A percentile compares a stretch with the other conserved stretches of the same genome.
phyloP scores from a whole-genome alignment of 2,113 vertebrate genomes.

The Sander lucioperca region DNA sequence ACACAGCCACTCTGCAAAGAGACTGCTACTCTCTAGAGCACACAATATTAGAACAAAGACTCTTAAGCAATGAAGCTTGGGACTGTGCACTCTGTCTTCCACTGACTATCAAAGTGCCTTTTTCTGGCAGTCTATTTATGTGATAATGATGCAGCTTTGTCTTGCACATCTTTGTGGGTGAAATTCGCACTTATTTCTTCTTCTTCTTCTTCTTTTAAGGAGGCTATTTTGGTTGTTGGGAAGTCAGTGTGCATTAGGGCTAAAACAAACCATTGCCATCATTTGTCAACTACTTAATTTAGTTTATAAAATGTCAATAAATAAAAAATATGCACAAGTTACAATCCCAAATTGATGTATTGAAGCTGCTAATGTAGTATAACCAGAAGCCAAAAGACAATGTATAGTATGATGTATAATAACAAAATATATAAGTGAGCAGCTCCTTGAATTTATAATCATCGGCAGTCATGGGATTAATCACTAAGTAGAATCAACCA shows the following conservation, averaged over 20 bases:
- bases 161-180: neutral
- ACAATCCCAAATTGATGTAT: neutral
- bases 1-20: constrained; percentile 62
- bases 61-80: constrained; percentile 60
- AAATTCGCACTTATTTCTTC: neutral
- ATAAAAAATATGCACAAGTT: neutral
- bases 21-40: constrained; percentile 64
- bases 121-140: constrained; percentile 27
- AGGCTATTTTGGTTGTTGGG: constrained; percentile 11
- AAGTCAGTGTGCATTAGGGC: neutral
- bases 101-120: constrained; percentile 38
- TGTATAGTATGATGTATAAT: neutral
- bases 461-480: neutral
- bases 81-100: constrained; percentile 47
- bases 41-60: constrained; percentile 76
- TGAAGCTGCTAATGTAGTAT: neutral
- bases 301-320: neutral
- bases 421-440: neutral
- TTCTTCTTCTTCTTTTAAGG: constrained; percentile 2
- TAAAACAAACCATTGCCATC: neutral
- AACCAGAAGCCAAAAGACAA: neutral
- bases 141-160: constrained; percentile 40
- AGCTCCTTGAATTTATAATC: neutral
- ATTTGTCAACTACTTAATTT: neutral
- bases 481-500: neutral